phyloP scores from a whole-genome alignment of 2,113 vertebrate genomes.

The Rhipidura dahli region DNA sequence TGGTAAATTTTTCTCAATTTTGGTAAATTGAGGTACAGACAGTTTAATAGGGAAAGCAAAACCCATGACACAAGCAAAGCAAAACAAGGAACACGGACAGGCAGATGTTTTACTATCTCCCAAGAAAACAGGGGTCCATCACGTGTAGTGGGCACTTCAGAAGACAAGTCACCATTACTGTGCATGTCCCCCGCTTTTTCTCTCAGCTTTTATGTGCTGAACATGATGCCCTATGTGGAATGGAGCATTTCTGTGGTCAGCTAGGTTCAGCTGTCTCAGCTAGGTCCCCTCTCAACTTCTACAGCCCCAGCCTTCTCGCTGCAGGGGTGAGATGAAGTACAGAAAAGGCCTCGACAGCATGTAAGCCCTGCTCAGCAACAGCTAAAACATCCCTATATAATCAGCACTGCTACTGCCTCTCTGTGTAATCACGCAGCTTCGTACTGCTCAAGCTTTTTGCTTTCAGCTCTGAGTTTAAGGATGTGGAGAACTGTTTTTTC shows the following conservation, averaged over 20 bases:
- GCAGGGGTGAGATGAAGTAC: neutral
- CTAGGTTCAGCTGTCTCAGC: neutral
- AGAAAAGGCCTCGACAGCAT: accelerated
- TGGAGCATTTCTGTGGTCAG: neutral
- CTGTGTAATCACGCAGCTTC: neutral
- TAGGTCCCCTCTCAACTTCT: neutral
- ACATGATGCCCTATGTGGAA: accelerated
- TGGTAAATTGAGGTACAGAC: neutral
- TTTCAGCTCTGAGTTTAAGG: neutral
- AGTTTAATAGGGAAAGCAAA: neutral
- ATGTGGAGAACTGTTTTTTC: neutral
- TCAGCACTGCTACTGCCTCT: neutral
- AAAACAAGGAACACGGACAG: neutral
- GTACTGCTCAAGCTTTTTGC: neutral
- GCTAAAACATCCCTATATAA: neutral
- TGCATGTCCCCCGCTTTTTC: neutral
- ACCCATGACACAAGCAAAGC: neutral
- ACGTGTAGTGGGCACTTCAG: accelerated
- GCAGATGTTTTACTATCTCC: neutral
- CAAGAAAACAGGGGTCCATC: neutral
- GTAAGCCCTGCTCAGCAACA: neutral
- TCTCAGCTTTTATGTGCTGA: neutral
- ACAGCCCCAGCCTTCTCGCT: accelerated
- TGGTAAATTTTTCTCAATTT: no score
- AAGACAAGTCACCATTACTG: neutral